Base-by-base conservation (phyloP, 2,113 vertebrate genomes). In the Cettia cetti region DNA sequence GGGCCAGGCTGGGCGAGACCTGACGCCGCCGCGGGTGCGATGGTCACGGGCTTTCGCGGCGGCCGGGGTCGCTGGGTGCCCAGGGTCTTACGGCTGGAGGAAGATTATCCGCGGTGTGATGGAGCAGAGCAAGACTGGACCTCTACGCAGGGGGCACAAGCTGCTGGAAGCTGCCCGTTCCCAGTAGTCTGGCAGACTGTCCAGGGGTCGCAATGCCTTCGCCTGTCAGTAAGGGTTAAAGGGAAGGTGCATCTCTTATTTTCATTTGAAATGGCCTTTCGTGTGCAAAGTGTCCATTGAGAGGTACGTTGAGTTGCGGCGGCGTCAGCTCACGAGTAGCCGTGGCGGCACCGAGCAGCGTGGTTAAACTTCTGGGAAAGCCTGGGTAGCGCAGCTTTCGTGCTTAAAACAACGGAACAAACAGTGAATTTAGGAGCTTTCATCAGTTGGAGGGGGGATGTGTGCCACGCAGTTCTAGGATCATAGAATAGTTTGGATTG, bases 91-190 rank as follows among this genome's bases (percentile, higher is more conserved):
- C 26, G 42, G 37, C 10, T 31, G 53, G 59, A 23, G 54, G 8
- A 15, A 7, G 44, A 1, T 56, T 5, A 1, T 14, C 15, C 2
- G 50, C 6, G 63, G 2, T 13, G 56, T 6, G 60, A 31, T 5
- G 74, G 87, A 57, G 28, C 40, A 0, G 74, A 11, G 50, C 10
- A 2, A 27, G 7, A 1, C 26, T n/a, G 74, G n/a, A 91, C 68
- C 49, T 35, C 64, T n/a, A 7, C 45, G 17, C 45, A 53, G 59
- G 70, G 39, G 75, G 9, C 26, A 8, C 35, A 2, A 8, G 89
- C 31, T 53, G 42, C 11, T 44, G 77, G 42, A 10, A 26, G n/a
- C 64, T 39, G 31, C 4, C 26, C 47, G 3, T 69, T 60, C 15
- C 49, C 6, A 12, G 6, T 1, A 7, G 39, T 11, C 27, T 19